These are phyloP conservation scores for Meloidogyne hapla DNA, from an alignment of 1,140 invertebrate genomes.

Conservation along the genomic window DNA sequence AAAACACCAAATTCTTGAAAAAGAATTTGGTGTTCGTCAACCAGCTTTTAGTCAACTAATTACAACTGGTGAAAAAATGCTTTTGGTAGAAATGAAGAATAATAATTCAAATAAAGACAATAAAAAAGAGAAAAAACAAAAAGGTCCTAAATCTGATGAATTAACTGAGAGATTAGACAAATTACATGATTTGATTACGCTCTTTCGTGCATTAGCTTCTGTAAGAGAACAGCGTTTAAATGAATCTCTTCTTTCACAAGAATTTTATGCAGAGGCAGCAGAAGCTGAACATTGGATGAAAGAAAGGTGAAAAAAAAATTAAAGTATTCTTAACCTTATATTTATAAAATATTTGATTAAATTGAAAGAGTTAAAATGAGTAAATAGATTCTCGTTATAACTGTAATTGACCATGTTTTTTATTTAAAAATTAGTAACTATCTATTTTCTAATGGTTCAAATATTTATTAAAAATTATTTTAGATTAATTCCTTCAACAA, in stretches of 20 bases:
- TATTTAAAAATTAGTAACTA: not conserved
- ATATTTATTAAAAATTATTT: not conserved
- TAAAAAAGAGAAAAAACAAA: not conserved
- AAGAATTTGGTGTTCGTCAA: slow-evolving; percentile 79
- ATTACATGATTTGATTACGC: slow-evolving; percentile 68
- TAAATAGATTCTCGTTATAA: not conserved
- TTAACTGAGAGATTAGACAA: slow-evolving; percentile 70
- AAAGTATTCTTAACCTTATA: too few relatives aligned
- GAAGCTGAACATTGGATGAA: slow-evolving; percentile 83
- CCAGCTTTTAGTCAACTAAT: slow-evolving; percentile 65
- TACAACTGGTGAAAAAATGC: slow-evolving; percentile 36
- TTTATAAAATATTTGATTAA: too few relatives aligned
- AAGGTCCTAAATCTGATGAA: not conserved
- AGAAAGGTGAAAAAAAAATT: slow-evolving; percentile 66
- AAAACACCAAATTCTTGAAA: slow-evolving; percentile 84
- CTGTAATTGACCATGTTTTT: not conserved
- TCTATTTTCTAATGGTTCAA: too few relatives aligned
- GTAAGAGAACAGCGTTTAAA: slow-evolving; percentile 76
- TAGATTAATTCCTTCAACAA: slow-evolving; percentile 71
- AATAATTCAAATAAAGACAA: slow-evolving; percentile 46
- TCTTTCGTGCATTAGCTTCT: slow-evolving; percentile 75
- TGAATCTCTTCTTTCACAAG: slow-evolving; percentile 80
- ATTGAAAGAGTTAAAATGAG: not conserved
- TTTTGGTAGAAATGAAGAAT: slow-evolving; percentile 66
- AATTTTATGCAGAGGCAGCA: slow-evolving; percentile 81